These are phyloP conservation scores for Stomatorhinus walkeri DNA, from an alignment of 2,797 vertebrate species.

Conservation along the genomic window DNA sequence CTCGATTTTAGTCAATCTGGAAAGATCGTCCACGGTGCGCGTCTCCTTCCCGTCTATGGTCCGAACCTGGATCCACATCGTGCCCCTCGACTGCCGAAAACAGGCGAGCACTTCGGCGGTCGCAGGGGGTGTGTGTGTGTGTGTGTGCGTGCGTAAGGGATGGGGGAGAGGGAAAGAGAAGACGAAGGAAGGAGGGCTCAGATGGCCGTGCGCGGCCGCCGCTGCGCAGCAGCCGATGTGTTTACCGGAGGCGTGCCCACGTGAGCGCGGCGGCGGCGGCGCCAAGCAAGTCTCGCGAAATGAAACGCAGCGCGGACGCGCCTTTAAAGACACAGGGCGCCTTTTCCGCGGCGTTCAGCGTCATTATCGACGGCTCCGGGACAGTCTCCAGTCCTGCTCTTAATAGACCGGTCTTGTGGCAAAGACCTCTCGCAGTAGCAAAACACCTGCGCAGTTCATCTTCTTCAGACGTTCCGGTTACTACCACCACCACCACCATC, in stretches of 20 bases:
- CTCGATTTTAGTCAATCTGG: constrained; percentile 90
- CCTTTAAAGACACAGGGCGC: constrained; percentile 10
- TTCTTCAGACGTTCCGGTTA: background rate
- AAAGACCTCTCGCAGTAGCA: background rate
- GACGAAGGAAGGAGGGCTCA: background rate
- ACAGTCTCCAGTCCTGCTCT: background rate
- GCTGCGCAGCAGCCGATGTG: background rate
- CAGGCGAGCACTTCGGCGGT: background rate
- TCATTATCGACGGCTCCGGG: background rate
- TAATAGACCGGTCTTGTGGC: background rate
- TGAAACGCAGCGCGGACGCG: background rate
- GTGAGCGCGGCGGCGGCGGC: background rate
- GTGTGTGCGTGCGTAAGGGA: background rate
- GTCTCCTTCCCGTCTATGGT: constrained; percentile 95
- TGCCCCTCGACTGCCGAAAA: constrained; percentile 27
- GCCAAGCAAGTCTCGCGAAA: constrained; percentile 18
- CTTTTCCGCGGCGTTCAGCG: background rate
- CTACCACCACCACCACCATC: background rate
- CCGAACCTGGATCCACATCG: constrained; percentile 97
- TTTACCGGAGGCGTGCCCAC: constrained; percentile 10
- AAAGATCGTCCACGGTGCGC: constrained; percentile 90
- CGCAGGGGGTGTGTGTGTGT: background rate
- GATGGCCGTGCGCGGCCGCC: background rate
- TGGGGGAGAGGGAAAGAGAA: background rate
- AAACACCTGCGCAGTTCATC: background rate